A percentile compares a stretch with the other conserved stretches of the same genome.
Evolutionary conservation across 2,797 vertebrate genomes (phyloP).

Genomic region (Sebastes hubbsi): DNA sequence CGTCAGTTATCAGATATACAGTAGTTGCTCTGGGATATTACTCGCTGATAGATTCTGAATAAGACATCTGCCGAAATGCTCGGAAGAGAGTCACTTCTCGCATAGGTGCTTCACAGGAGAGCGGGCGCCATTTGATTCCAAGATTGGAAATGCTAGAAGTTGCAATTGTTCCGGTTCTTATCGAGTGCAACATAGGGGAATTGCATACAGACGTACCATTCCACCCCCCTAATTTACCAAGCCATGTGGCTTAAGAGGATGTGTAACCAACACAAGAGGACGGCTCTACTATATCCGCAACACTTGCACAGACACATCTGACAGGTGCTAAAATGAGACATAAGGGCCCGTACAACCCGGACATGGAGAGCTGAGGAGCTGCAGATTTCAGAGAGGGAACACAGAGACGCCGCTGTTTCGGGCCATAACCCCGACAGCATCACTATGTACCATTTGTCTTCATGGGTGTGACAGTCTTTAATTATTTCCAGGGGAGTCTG

Average conservation of each 20-base stretch:
- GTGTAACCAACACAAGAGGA: conserved; percentile 37
- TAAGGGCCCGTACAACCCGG: conserved; percentile 43
- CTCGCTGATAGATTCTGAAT: conserved; percentile 74
- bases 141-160: conserved; percentile 62
- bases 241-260: conserved; percentile 47
- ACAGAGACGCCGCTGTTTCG: conserved; percentile 13
- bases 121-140: conserved; percentile 51
- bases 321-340: conserved; percentile 62
- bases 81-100: conserved; percentile 61
- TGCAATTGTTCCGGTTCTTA: conserved; percentile 55
- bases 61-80: conserved; percentile 74
- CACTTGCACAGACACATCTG: conserved; percentile 49
- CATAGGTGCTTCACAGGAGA: conserved; percentile 58
- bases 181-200: conserved; percentile 29
- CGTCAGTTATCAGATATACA: conserved; percentile 77
- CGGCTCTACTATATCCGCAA: conserved; percentile 32
- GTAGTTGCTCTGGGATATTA: conserved; percentile 77
- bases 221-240: conserved; percentile 36
- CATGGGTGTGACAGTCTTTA: conserved; percentile 57
- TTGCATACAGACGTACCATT: conserved; percentile 3
- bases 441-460: conserved; percentile 50
- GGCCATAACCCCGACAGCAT: conserved; percentile 40
- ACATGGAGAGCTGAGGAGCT: conserved; percentile 29
- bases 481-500: conserved; percentile 60
- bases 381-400: conserved; percentile 27